phyloP scores from a whole-genome alignment of 2,797 vertebrate genomes.

The Sebastolobus alascanus region DNA sequence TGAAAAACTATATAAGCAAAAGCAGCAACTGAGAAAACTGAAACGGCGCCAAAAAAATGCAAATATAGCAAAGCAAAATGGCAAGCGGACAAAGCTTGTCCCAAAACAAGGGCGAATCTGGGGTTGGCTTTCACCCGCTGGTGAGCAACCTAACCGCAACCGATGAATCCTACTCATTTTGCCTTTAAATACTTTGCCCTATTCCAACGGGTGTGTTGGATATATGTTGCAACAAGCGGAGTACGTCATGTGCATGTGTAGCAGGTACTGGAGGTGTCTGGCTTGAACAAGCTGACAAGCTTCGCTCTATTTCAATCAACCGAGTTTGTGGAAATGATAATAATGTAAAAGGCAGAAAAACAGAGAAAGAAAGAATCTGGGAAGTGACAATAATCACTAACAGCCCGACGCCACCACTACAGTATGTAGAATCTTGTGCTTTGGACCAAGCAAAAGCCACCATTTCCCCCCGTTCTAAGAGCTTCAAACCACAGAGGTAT shows the following conservation, averaged over 20 bases:
- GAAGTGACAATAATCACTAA: background rate
- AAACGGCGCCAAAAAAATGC: background rate
- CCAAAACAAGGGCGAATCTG: background rate
- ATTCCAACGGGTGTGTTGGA: background rate
- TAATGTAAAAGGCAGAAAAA: background rate
- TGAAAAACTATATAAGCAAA: background rate
- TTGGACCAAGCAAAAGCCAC: background rate
- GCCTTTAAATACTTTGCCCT: background rate
- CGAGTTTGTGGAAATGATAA: background rate
- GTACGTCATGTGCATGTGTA: too few relatives aligned
- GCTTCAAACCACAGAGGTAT: background rate
- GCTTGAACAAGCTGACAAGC: too few relatives aligned
- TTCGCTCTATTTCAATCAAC: background rate
- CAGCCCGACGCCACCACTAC: background rate
- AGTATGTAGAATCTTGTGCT: background rate
- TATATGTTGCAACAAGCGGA: too few relatives aligned
- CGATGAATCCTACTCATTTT: background rate
- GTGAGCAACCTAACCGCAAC: background rate
- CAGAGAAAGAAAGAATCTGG: background rate
- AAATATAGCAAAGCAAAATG: background rate
- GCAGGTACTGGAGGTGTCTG: background rate
- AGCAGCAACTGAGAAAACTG: background rate
- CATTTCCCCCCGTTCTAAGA: background rate
- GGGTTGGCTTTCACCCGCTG: background rate
- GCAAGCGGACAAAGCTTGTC: background rate